Percentiles rank a stretch among this genome's conserved stretches.
Conservation (phyloP, 1,140 invertebrate species). For the Eufriesea mexicana region DNA sequence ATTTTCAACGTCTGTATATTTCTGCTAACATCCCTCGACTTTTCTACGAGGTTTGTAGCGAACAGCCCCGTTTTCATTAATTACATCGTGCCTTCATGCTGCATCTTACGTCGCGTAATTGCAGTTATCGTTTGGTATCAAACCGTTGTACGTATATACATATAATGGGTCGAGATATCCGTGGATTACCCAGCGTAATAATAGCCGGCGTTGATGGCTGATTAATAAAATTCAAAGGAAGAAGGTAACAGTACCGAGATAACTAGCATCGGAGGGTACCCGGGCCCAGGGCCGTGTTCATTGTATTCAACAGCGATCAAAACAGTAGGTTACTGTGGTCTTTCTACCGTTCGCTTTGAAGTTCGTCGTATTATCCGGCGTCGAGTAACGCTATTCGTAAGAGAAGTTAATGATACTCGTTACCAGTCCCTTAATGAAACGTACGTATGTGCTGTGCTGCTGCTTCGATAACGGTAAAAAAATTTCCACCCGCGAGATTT, state of each 20-base stretch:
- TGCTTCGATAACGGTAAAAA: constrained; percentile 50
- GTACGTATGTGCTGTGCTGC: constrained; percentile 27
- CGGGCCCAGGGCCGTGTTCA: neutral
- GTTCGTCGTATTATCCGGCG: constrained; percentile 17
- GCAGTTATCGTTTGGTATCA: neutral
- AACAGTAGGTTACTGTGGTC: constrained; percentile 29
- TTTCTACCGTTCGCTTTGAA: constrained; percentile 6
- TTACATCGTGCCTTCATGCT: neutral
- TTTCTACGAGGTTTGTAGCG: neutral
- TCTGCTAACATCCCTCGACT: too few relatives aligned
- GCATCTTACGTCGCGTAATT: neutral
- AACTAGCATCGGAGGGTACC: neutral
- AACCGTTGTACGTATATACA: neutral
- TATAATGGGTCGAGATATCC: neutral
- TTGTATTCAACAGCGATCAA: constrained; percentile 28
- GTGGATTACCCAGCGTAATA: neutral
- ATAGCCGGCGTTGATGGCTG: neutral
- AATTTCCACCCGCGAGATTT: constrained; percentile 26
- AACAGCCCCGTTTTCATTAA: neutral
- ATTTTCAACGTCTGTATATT: too few relatives aligned
- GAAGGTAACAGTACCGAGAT: constrained; percentile 17
- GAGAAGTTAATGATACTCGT: constrained; percentile 32
- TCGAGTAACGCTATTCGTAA: neutral
- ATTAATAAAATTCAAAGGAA: constrained; percentile 23
- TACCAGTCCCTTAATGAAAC: constrained; percentile 29